phyloP scores from a whole-genome alignment of 2,888 invertebrate species.

The Diaprepes abbreviatus region DNA sequence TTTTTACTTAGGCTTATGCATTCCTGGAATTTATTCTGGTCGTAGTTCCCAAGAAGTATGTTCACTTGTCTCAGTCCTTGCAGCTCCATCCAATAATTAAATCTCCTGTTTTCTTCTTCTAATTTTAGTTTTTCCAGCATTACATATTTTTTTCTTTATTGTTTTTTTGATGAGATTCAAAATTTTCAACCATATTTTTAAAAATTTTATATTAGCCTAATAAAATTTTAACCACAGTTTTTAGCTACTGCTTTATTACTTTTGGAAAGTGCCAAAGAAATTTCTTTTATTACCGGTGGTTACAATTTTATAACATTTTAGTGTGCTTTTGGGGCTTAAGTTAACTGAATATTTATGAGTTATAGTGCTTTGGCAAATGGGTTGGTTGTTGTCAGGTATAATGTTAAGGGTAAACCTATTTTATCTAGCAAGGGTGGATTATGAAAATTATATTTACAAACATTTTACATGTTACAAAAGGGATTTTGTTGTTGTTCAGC shows the following conservation, averaged over 20 bases:
- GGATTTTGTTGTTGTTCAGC: background rate
- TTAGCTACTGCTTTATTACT: background rate
- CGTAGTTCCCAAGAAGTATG: too few relatives aligned
- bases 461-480: background rate
- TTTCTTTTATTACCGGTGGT: background rate
- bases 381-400: conserved; percentile 4
- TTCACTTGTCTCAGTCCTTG: too few relatives aligned
- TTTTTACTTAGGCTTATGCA: too few relatives aligned
- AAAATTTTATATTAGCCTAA: background rate
- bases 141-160: too few relatives aligned
- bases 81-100: too few relatives aligned
- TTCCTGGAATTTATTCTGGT: too few relatives aligned
- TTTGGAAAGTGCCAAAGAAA: conserved; percentile 1
- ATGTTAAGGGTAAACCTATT: background rate
- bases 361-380: background rate
- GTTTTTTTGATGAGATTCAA: too few relatives aligned
- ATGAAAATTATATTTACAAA: conserved; percentile 7
- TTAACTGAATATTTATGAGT: background rate
- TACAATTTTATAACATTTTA: background rate
- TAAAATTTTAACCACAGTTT: conserved; percentile 10
- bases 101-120: too few relatives aligned
- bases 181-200: background rate
- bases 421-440: background rate
- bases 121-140: too few relatives aligned
- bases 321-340: conserved; percentile 2